Percentiles rank a stretch among this genome's conserved stretches.
phyloP scores from a whole-genome alignment of 2,888 invertebrate genomes.

The Choreutis nemorana region DNA sequence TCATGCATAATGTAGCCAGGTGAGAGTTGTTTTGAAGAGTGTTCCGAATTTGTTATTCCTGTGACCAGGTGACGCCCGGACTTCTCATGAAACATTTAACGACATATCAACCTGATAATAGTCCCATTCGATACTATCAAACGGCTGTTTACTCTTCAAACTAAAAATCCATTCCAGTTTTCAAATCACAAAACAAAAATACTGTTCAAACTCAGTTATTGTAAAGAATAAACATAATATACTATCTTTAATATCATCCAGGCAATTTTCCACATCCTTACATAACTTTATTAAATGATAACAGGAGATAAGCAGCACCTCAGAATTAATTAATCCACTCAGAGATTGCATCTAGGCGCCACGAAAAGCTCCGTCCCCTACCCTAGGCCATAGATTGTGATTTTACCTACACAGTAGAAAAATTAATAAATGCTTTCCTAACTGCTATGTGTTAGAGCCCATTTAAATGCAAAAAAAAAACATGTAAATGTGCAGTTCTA shows the following conservation, averaged over 20 bases:
- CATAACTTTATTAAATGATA: conserved; percentile 63
- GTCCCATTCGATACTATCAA: too few species aligned
- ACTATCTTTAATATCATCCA: too few species aligned
- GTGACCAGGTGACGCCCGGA: conserved; percentile 58
- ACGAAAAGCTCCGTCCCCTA: conserved; percentile 32
- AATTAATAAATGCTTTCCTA: too few species aligned
- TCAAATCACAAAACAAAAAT: too few species aligned
- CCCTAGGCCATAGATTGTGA: too few species aligned
- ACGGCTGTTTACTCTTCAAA: too few species aligned
- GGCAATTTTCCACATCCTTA: conserved; percentile 47
- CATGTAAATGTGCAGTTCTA: too few species aligned
- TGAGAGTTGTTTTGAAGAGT: conserved; percentile 66
- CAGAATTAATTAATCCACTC: conserved; percentile 67
- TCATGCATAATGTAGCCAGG: conserved; percentile 63
- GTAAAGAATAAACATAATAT: too few species aligned
- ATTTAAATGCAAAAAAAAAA: too few species aligned
- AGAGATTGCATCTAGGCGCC: conserved; percentile 60
- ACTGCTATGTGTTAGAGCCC: neutral
- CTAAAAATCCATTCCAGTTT: too few species aligned
- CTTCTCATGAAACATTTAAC: conserved; percentile 59
- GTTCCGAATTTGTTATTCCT: conserved; percentile 64
- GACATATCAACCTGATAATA: conserved; percentile 45
- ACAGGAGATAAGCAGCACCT: conserved; percentile 64
- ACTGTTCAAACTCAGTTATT: too few species aligned
- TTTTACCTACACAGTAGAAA: too few species aligned